Conservation (phyloP, 2,888 invertebrate genomes). For the Apoda limacodes region DNA sequence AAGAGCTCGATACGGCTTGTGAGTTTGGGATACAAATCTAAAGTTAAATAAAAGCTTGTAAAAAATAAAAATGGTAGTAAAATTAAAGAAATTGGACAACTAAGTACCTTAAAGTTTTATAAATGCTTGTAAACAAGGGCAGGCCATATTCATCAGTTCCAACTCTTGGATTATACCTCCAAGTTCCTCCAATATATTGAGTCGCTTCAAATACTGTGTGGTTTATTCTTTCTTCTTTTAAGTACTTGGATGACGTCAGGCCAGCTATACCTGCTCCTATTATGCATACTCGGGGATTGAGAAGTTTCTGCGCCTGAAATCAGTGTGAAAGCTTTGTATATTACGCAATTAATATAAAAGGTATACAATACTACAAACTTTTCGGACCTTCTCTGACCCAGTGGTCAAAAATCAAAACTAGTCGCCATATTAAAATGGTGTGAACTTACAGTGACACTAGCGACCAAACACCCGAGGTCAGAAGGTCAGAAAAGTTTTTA, state of each 20-base stretch:
- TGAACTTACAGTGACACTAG: too few relatives aligned
- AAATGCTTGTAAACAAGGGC: conserved; percentile 77
- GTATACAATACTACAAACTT: background rate
- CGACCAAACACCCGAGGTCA: too few relatives aligned
- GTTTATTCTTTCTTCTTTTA: conserved; percentile 44
- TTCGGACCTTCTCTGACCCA: too few relatives aligned
- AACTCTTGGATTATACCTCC: conserved; percentile 56
- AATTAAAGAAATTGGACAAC: background rate
- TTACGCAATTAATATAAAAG: too few relatives aligned
- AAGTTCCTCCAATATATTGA: conserved; percentile 50
- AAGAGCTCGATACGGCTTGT: too few relatives aligned
- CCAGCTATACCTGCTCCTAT: conserved; percentile 58
- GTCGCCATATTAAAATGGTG: too few relatives aligned
- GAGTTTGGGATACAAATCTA: too few relatives aligned
- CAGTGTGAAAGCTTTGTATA: background rate
- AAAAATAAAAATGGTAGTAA: background rate
- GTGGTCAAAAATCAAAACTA: too few relatives aligned
- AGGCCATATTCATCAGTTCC: conserved; percentile 68
- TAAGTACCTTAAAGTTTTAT: conserved; percentile 72
- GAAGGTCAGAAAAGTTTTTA: too few relatives aligned
- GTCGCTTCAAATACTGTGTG: conserved; percentile 53
- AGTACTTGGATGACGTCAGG: conserved; percentile 42
- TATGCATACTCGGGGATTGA: conserved; percentile 40
- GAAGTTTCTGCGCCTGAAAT: conserved; percentile 13
- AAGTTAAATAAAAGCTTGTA: too few relatives aligned